A percentile compares a stretch with the other conserved stretches of the same genome.
These are phyloP conservation scores for Stegastes partitus DNA, from an alignment of 2,113 vertebrate species.

Conservation along the genomic window DNA sequence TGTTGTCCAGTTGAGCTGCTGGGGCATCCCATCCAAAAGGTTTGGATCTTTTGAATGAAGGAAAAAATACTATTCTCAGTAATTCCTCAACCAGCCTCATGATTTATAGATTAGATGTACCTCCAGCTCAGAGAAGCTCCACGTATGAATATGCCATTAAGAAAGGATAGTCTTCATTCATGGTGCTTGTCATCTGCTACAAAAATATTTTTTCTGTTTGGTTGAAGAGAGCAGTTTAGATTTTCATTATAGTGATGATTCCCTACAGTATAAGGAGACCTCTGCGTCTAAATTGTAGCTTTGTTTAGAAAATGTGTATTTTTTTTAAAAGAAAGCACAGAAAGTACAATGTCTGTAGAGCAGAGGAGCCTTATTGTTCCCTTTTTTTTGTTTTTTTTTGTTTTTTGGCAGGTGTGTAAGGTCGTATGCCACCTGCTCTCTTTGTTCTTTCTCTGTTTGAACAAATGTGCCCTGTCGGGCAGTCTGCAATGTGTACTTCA, in stretches of 20 bases:
- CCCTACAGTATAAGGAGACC: background rate
- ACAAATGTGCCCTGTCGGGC: constrained; percentile 59
- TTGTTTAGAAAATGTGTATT: background rate
- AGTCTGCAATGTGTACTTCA: constrained; percentile 51
- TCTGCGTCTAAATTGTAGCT: background rate
- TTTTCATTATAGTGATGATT: background rate
- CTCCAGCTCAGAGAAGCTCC: background rate
- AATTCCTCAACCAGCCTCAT: constrained; percentile 13
- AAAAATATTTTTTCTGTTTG: constrained; percentile 10
- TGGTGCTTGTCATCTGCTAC: background rate
- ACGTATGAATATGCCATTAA: background rate
- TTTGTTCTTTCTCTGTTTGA: constrained; percentile 76
- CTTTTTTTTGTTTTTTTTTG: constrained; percentile 32
- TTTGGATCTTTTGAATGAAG: constrained; percentile 40
- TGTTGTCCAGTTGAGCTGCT: too few species aligned
- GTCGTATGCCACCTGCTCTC: constrained; percentile 64
- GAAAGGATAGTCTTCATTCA: background rate
- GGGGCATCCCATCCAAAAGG: too few species aligned
- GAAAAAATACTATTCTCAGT: constrained; percentile 21
- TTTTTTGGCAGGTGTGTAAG: constrained; percentile 61
- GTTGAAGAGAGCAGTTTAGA: background rate
- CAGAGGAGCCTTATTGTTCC: constrained; percentile 34
- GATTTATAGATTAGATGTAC: constrained; percentile 35
- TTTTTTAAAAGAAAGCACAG: background rate
- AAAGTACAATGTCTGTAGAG: constrained; percentile 10